These are phyloP conservation scores for Drosophila parabipectinata DNA, from an alignment of 1,140 invertebrate genomes.

Conservation along the genomic window DNA sequence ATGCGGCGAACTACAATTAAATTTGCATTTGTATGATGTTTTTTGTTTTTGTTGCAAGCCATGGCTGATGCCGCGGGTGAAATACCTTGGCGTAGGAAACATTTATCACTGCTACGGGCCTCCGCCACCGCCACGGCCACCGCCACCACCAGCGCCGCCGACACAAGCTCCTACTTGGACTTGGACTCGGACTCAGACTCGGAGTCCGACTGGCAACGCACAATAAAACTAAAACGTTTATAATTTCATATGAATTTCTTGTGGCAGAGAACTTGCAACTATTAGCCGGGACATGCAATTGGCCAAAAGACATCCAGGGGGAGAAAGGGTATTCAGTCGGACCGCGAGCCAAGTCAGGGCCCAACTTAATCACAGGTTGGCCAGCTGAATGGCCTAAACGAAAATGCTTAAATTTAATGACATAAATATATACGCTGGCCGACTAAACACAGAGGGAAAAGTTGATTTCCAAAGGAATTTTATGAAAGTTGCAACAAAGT, in stretches of 20 bases:
- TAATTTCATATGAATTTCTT: constrained; percentile 82
- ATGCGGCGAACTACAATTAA: constrained; percentile 79
- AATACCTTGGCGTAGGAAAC: constrained; percentile 83
- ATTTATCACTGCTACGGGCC: constrained; percentile 80
- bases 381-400: constrained; percentile 83
- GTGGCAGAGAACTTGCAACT: constrained; percentile 60
- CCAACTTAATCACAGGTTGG: constrained; percentile 81
- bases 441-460: constrained; percentile 32
- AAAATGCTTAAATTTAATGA: constrained; percentile 84
- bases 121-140: constrained; percentile 30
- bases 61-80: constrained; percentile 68
- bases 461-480: constrained; percentile 5
- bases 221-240: constrained; percentile 82
- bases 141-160: constrained; percentile 25
- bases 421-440: constrained; percentile 74
- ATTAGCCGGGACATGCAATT: constrained; percentile 78
- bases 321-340: constrained; percentile 28
- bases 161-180: constrained; percentile 21
- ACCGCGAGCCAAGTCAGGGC: constrained; percentile 44
- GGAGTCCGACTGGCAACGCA: constrained; percentile 51
- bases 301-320: constrained; percentile 51
- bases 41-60: constrained; percentile 14
- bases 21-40: constrained; percentile 83
- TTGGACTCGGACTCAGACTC: constrained; percentile 12
- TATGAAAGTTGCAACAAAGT: too few species aligned